Conservation (phyloP, 2,888 invertebrate genomes). For the Lydus trimaculatus region DNA sequence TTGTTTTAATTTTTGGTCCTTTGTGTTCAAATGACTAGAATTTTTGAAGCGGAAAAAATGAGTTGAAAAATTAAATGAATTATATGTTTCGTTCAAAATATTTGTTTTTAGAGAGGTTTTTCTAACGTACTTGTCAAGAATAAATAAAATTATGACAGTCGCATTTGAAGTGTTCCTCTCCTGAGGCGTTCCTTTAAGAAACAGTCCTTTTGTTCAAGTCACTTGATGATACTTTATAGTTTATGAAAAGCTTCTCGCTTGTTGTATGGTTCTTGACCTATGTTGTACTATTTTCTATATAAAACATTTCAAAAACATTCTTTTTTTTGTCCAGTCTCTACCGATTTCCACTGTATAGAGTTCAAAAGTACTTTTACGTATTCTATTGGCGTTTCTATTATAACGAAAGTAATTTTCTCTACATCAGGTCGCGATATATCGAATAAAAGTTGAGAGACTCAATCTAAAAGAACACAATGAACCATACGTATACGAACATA, state of each 20-base stretch:
- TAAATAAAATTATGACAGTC: not conserved
- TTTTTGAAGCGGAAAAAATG: too few relatives aligned
- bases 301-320: not conserved
- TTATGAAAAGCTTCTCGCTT: not conserved
- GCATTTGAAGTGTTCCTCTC: not conserved
- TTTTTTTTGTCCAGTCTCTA: not conserved
- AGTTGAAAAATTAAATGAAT: too few relatives aligned
- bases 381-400: conserved; percentile 1
- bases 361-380: not conserved
- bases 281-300: not conserved
- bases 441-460: conserved; percentile 22
- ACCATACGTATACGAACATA: conserved; percentile 18
- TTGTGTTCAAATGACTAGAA: too few relatives aligned
- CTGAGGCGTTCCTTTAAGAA: not conserved
- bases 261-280: not conserved
- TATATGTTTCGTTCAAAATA: too few relatives aligned
- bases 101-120: not conserved
- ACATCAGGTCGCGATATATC: conserved; percentile 20
- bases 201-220: not conserved
- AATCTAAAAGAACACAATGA: conserved; percentile 29
- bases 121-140: not conserved
- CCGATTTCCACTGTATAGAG: not conserved
- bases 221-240: not conserved
- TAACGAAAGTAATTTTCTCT: conserved; percentile 21
- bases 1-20: not conserved